Conservation (phyloP, 2,797 vertebrate species). For the Cetoscarus ocellatus region DNA sequence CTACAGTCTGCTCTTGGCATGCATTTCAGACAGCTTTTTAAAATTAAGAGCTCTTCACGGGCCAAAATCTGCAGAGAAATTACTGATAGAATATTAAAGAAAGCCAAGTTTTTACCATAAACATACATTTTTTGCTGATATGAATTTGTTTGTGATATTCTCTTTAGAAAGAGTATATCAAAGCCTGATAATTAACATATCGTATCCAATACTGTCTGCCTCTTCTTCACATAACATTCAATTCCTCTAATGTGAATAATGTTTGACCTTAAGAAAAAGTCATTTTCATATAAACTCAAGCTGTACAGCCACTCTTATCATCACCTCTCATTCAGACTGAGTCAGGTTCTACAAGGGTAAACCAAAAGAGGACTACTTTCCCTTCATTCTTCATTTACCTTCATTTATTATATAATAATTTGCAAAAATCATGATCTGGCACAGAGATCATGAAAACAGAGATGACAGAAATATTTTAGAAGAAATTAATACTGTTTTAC, state of each 20-base stretch:
- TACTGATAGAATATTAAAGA: constrained; percentile 23
- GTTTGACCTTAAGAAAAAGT: constrained; percentile 46
- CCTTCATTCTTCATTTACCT: too few relatives aligned
- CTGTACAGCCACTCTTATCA: constrained; percentile 39
- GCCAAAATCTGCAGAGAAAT: constrained; percentile 30
- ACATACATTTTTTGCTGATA: constrained; percentile 7
- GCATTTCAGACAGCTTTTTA: constrained; percentile 48
- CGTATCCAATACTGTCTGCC: constrained; percentile 30
- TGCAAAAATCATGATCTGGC: too few relatives aligned
- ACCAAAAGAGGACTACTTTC: too few relatives aligned
- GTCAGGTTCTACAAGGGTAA: too few relatives aligned
- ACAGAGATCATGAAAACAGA: too few relatives aligned
- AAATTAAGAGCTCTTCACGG: constrained; percentile 48
- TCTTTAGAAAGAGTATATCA: too few relatives aligned
- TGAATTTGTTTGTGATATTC: not conserved
- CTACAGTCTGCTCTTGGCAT: constrained; percentile 47
- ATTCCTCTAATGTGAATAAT: too few relatives aligned
- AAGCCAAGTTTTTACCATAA: constrained; percentile 18
- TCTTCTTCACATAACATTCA: constrained; percentile 29
- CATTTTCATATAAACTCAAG: constrained; percentile 66
- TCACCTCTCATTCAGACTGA: too few relatives aligned
- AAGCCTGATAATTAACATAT: constrained; percentile 24
- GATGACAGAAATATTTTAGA: not conserved
- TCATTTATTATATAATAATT: too few relatives aligned
- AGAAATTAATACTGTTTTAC: too few relatives aligned